Base-by-base conservation (phyloP, 37 sponge, comb jelly and placozoan genomes). In the Chondrosia reniformis region DNA sequence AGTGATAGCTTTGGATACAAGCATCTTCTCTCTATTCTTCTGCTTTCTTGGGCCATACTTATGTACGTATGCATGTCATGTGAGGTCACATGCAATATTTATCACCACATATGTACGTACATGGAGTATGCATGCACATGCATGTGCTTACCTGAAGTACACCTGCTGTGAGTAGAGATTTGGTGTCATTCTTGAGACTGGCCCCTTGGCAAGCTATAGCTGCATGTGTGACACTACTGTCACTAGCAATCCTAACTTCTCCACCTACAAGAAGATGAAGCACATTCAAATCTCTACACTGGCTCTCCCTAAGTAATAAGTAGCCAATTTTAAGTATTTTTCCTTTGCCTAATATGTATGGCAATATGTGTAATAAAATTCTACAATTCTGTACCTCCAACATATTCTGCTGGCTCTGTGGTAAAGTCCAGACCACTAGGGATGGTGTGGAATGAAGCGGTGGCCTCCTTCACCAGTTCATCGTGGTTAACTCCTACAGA, bases 331-430 rank as follows among this genome's bases (percentile, higher is more conserved):
- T n/a, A n/a, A n/a, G n/a, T n/a, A n/a, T n/a, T n/a, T n/a, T n/a
- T n/a, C n/a, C n/a, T n/a, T n/a, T n/a, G n/a, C n/a, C n/a, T n/a
- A n/a, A n/a, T n/a, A n/a, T n/a, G n/a, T n/a, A n/a, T n/a, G n/a
- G n/a, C n/a, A n/a, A n/a, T n/a, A n/a, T n/a, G n/a, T n/a, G n/a
- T n/a, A n/a, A n/a, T n/a, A n/a, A n/a, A n/a, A n/a, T n/a, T n/a
- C n/a, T n/a, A n/a, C n/a, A n/a, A n/a, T n/a, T n/a, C n/a, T n/a
- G 13, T 65, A 90, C 91, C 87, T 84, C 92, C 92, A 15, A 81
- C 74, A 78, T 87, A 92, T 46, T 78, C 82, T 10, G 75, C 46
- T 45, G 57, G 58, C 17, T 62, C 65, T 1, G 58, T 32, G 66
- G 38, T 38, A 13, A 31, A 30, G 0, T 40, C 10, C 4, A 45